These are phyloP conservation scores for Erithacus rubecula DNA, from an alignment of 2,797 vertebrate genomes.

Conservation along the genomic window DNA sequence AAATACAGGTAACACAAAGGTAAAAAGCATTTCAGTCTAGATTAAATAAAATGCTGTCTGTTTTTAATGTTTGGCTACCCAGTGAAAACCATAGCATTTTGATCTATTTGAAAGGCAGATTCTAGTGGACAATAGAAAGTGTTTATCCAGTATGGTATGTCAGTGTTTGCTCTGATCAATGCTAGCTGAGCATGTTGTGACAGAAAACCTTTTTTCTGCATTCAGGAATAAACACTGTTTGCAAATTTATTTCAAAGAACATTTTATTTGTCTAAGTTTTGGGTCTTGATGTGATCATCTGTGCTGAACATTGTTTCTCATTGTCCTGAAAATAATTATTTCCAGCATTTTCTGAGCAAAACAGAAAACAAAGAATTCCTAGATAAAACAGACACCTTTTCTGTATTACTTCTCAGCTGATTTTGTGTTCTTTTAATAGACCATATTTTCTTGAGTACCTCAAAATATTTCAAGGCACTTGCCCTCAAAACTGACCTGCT, in stretches of 20 bases:
- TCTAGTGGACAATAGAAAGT: not conserved
- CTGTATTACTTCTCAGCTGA: not conserved
- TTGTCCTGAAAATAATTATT: conserved; percentile 14
- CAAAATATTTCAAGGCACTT: conserved; percentile 60
- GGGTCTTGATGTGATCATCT: not conserved
- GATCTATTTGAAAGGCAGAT: not conserved
- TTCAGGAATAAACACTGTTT: not conserved
- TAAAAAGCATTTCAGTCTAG: not conserved
- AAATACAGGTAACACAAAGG: not conserved
- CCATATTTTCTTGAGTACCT: conserved; percentile 56
- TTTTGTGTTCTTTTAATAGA: conserved; percentile 12
- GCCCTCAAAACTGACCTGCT: conserved; percentile 73
- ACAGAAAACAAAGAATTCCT: not conserved
- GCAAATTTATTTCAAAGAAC: not conserved
- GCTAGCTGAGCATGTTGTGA: not conserved
- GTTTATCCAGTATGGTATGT: not conserved
- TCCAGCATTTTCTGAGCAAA: conserved; percentile 11
- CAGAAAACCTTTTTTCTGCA: not conserved
- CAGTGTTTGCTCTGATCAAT: not conserved
- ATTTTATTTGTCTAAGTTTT: not conserved
- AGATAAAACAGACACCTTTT: not conserved
- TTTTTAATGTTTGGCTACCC: not conserved
- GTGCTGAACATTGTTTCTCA: not conserved
- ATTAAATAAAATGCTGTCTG: not conserved
- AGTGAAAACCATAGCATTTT: not conserved